Base-by-base conservation (phyloP, 2,113 vertebrate species). In the Megalops atlanticus region DNA sequence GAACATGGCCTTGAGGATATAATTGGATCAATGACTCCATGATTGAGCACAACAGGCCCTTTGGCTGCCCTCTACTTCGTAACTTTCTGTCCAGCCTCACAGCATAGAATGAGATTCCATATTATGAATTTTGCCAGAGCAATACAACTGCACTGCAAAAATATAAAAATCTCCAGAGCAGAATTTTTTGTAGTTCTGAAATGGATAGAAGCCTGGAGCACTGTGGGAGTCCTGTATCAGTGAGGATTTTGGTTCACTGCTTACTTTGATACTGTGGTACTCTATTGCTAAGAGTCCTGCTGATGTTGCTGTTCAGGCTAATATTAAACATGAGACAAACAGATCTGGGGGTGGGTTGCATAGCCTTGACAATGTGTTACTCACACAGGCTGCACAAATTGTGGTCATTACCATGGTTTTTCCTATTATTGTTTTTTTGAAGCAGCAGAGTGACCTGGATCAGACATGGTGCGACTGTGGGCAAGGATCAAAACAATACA, bases 21-120 rank as follows among this genome's bases (percentile, higher is more conserved):
- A 71, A 47, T 24, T 79, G 68, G 78, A 79, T 79, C 78, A 47
- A 79, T 79, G 72, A 79, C 33, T 41, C 40, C 43, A 40, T 71
- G 64, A 31, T 36, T 40, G 31, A 72, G 64, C 33, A 27, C 11
- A 43, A 18, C 33, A 71, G 31, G 43, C 71, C 33, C 40, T 71
- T 70, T 35, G 43, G 4, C 16, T 79, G 33, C 78, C 78, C 68
- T 27, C 18, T n/a, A 31, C 41, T 47, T 47, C 4, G 41, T 31
- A 71, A 2, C 39, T 18, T 79, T 16, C 24, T 16, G 27, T 24
- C 35, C 27, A 6, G 36, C 70, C 14, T 38, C 18, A 11, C 18
- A 7, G 33, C 18, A 18, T 18, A 18, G 16, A 3, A 31, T 3
- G 35, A 11, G 38, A 39, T 4, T 16, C 15, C 1, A 40, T 1